Evolutionary conservation across 2,113 vertebrate genomes (phyloP), one percentile per base, ranked within the genome.

Genomic region (Limnothrissa miodon): DNA sequence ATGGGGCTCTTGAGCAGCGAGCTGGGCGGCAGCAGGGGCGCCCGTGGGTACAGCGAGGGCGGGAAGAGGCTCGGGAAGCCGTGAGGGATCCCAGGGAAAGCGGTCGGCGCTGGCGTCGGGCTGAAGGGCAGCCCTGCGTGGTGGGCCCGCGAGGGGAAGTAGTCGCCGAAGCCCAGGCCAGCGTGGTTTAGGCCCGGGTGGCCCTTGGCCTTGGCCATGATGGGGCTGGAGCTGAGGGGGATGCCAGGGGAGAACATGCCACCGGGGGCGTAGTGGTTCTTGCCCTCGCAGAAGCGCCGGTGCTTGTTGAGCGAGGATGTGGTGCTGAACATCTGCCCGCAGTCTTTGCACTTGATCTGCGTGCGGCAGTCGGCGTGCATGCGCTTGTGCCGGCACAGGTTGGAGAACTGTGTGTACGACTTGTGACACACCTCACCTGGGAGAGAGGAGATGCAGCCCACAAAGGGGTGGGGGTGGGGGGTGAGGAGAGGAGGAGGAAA

Each of bases 301-400:
- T 99, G 98, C 92, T 99, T 99, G 96, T 99, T 99, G 94, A 99
- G 98, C 87, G 98, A 99, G 89, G 98, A 99, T 96, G 98, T 99
- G 93, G 98, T 99, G 95, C 98, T 99, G 96, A 99, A 99, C 96
- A 99, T 98, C 92, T 99, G 98, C 25, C 98, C 98, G 4, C 98
- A 99, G 96, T 99, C 98, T 94, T 99, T 99, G 93, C 98, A 99
- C 87, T 98, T 99, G 94, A 99, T 99, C 94, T 99, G 98, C 0
- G 98, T 99, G 89, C 98, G 97, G 90, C 98, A 99, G 96, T 99
- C 98, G 1, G 98, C 98, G 56, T 99, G 98, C 98, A 99, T 99
- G 79, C 98, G 96, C 93, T 99, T 99, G 95, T 99, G 98, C 59
- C 98, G 97, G 93, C 98, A 99, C 88, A 99, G 98, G 96, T 99